Evolutionary conservation across 2,113 vertebrate genomes (phyloP), one percentile per base, ranked within the genome.

Genomic region (Addax nasomaculatus): DNA sequence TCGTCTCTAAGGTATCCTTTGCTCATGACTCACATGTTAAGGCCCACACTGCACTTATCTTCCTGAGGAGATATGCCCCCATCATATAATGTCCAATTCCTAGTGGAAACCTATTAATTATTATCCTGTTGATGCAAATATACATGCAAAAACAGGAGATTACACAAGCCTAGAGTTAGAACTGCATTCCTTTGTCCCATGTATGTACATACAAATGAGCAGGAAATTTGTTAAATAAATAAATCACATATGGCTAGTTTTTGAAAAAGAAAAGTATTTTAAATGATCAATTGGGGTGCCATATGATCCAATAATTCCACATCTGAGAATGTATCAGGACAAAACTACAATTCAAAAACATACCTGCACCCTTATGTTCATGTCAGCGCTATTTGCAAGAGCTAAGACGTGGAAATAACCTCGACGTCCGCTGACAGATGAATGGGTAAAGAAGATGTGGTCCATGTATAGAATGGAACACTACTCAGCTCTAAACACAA

Each of bases 31-130:
- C 79, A 51, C 49, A 23, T 30, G 30, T n/a, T 49, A 81, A 53
- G 49, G 30, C 49, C 30, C 30, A 53, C 47, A 49, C 29, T n/a
- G 16, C 2, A 7, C 30, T 53, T 81, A n/a, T 21, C 30, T n/a
- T 81, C 30, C 30, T n/a, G 11, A 81, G 33, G 30, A 33, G 14
- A 53, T 81, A 23, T 21, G 10, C 19, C 1, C 17, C 47, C 17
- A 51, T 53, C 0, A 1, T 11, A 51, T 12, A 21, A 23, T 13
- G 10, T n/a, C 17, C 23, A 29, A 33, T n/a, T 33, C 49, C 17
- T 81, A 51, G 10, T 53, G 13, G 79, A 81, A n/a, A 81, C 49
- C 7, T 12, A 70, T n/a, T 33, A 21, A 11, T 33, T 51, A 53
- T 51, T 49, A 81, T n/a, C 79, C 25, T 64, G 58, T 33, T 30